phyloP scores from a whole-genome alignment of 1,140 invertebrate genomes.

The Chrysomallon squamiferum region DNA sequence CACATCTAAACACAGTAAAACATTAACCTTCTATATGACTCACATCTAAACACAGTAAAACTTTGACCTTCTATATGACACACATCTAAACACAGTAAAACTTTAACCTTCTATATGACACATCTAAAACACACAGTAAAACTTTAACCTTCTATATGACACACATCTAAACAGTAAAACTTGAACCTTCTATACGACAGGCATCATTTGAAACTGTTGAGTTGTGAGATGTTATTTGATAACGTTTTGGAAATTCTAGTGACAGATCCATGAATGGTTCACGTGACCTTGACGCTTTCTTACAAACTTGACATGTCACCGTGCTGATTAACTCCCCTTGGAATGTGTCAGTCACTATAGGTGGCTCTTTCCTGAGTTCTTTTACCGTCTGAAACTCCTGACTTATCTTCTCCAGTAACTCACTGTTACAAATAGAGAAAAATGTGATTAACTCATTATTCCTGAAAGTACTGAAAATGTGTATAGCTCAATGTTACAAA shows the following conservation, averaged over 20 bases:
- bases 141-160: constrained; percentile 46
- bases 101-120: too few relatives aligned
- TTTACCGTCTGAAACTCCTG: constrained; percentile 23
- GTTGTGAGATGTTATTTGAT: constrained; percentile 43
- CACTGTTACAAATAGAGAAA: constrained; percentile 23
- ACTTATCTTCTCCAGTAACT: constrained; percentile 40
- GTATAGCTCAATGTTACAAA: too few relatives aligned
- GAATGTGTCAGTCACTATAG: constrained; percentile 44
- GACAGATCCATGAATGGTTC: constrained; percentile 59
- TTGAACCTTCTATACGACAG: constrained; percentile 49
- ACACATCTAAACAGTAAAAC: constrained; percentile 40
- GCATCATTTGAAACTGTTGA: constrained; percentile 35
- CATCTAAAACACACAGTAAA: too few relatives aligned
- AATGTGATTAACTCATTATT: not conserved
- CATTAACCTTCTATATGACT: too few relatives aligned
- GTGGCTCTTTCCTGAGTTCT: constrained; percentile 6
- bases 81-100: too few relatives aligned
- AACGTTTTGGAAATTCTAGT: constrained; percentile 57
- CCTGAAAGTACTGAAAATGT: too few relatives aligned
- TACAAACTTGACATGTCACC: constrained; percentile 53
- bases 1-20: too few relatives aligned
- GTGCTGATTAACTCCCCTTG: constrained; percentile 42
- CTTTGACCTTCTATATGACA: too few relatives aligned
- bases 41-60: too few relatives aligned
- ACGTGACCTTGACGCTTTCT: constrained; percentile 36